Base-by-base conservation (phyloP, 2,797 vertebrate genomes). In the Balearica regulorum region DNA sequence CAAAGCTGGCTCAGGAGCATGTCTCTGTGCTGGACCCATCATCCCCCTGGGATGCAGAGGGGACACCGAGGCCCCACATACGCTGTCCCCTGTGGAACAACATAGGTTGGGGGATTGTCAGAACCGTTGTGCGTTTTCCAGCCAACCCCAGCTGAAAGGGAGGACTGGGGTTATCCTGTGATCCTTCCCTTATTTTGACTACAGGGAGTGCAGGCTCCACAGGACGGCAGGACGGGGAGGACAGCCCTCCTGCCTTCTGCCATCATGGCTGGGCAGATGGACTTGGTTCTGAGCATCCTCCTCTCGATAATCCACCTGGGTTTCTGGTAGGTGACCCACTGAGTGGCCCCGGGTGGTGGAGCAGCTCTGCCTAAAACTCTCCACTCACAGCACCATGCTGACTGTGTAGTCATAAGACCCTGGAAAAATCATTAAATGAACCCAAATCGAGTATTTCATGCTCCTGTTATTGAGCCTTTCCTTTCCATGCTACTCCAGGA, bases 1-100 rank as follows among this genome's bases (percentile, higher is more conserved):
- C 1, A 3, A 5, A 25, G 33, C 33, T 2, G 1, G 6, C 16
- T 44, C 1, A 0, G 33, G 28, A 29, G 16, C 4, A 3, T 49
- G 33, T 44, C 16, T 60, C 53, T n/a, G 22, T 66, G 28, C 44
- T 44, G 53, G 44, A 58, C 29, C 53, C 37, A 14, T 60, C 33
- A 20, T 33, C 15, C 28, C 26, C 9, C 10, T 18, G 35, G 60
- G 26, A 19, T 35, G 39, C 4, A 3, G 46, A 77, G 53, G 39
- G 55, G 39, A 51, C 37, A 43, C 10, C 0, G 4, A 58, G 18
- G n/a, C 61, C 73, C 44, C 37, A 44, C 44, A 16, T 53, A 16
- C 24, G 10, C 18, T 69, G 64, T 61, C 22, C 33, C 29, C 41
- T 0, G 0, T n/a, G 39, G 73, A 41, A 39, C 48, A 29, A 10